Evolutionary conservation across 2,113 vertebrate genomes (phyloP), one percentile per base, ranked within the genome.

Genomic region (Regulus satrapa): DNA sequence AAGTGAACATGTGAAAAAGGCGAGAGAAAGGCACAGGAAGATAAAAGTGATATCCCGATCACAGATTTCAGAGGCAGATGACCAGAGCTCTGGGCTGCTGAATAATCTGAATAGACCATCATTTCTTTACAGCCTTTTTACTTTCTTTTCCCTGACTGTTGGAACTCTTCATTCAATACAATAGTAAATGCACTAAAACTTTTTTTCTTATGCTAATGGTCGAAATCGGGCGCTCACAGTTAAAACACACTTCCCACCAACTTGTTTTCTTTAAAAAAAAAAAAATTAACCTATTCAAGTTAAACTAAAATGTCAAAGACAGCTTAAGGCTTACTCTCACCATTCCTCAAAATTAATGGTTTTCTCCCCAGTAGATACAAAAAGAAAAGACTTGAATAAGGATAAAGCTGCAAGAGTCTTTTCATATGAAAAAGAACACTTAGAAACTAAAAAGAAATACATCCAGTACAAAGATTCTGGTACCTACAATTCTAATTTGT

Each of bases 141-240:
- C 97, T 98, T 97, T 98, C 98, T 97, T 98, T 96, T 97, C 97
- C 98, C 98, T 97, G 98, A 99, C 99, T 98, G 98, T 98, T 98
- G 98, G 97, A 98, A 98, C 98, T 99, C 98, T 98, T 98, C 98
- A 98, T 98, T 98, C 98, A 98, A 98, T 98, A 99, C 99, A 99
- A 99, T 98, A 97, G 97, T 97, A 98, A 99, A 99, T 97, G 98
- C 99, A 98, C 98, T 99, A 99, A 99, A 99, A 99, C 98, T 99
- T 98, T 98, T 98, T 98, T 99, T 99, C 98, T 99, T 98, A 99
- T 99, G 99, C 99, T 99, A 99, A 99, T 99, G 95, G 58, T 78
- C 86, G 96, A 97, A 96, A 98, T 98, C 85, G 67, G 88, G 98
- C 92, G 97, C 98, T 98, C 98, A 97, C 98, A 98, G 98, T 98